Evolutionary conservation across 2,113 vertebrate species (phyloP).

Genomic region (Baryphthengus martii): DNA sequence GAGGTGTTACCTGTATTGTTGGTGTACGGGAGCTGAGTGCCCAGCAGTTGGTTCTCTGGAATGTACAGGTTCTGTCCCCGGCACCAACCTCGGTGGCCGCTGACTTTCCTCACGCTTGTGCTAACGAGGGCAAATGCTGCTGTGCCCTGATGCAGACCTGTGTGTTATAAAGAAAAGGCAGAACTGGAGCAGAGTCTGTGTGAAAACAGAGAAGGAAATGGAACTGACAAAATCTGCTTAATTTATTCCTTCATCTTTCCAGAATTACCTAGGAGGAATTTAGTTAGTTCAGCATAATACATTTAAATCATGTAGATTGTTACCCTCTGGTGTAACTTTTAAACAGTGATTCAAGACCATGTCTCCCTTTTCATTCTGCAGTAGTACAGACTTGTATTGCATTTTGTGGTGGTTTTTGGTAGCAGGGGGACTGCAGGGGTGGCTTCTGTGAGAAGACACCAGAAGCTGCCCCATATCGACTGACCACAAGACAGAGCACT

Average conservation of each 20-base stretch:
- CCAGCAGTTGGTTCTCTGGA: background rate
- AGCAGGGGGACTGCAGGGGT: background rate
- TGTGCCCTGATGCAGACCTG: background rate
- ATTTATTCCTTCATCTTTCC: background rate
- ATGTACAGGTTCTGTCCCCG: too few species aligned
- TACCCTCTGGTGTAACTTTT: background rate
- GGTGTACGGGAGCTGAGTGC: accelerated
- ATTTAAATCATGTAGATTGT: background rate
- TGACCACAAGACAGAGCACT: accelerated
- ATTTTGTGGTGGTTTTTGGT: background rate
- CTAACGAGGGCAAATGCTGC: background rate
- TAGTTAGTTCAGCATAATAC: background rate
- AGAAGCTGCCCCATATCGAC: background rate
- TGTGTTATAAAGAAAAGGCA: too few species aligned
- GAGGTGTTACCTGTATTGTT: accelerated
- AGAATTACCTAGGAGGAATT: background rate
- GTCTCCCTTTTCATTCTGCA: background rate
- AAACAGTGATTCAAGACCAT: background rate
- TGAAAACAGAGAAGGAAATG: too few species aligned
- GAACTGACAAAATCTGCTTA: background rate
- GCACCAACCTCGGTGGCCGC: background rate
- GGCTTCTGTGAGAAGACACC: background rate
- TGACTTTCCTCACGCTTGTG: accelerated
- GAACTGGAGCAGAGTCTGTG: background rate
- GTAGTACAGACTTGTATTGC: background rate